Evolutionary conservation across 2,888 invertebrate genomes (phyloP).

Genomic region (Philereme vetulata): DNA sequence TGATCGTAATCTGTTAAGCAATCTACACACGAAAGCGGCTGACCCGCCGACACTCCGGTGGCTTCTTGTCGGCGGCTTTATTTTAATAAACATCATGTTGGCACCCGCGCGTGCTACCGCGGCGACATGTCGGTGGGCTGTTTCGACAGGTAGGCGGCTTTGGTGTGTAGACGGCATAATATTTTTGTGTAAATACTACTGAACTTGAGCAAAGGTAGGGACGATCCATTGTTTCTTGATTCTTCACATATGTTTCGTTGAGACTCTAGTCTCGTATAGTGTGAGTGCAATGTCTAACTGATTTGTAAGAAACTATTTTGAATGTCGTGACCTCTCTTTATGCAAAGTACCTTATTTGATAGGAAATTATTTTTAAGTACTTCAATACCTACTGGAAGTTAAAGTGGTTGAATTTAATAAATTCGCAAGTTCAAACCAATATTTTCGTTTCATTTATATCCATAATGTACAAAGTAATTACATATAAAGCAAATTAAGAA

Average conservation of each 20-base stretch:
- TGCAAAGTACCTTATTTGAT: conserved; percentile 67
- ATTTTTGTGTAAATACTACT: background rate
- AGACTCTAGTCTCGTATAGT: conserved; percentile 44
- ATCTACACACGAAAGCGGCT: no score
- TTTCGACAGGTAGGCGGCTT: no score
- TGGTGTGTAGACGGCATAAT: no score
- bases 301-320: conserved; percentile 61
- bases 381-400: conserved; percentile 76
- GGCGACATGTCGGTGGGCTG: no score
- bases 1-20: no score
- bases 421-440: conserved; percentile 70
- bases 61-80: no score
- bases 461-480: background rate
- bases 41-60: no score
- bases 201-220: background rate
- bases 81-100: no score
- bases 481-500: background rate
- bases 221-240: conserved; percentile 6
- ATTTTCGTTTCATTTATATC: conserved; percentile 59
- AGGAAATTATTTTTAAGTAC: conserved; percentile 74
- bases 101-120: no score
- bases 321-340: conserved; percentile 57
- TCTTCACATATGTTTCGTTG: background rate
- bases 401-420: conserved; percentile 82
- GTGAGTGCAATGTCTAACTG: conserved; percentile 54